phyloP scores from a whole-genome alignment of 1,140 invertebrate species.

The Pseudomyrmex pallidus region DNA sequence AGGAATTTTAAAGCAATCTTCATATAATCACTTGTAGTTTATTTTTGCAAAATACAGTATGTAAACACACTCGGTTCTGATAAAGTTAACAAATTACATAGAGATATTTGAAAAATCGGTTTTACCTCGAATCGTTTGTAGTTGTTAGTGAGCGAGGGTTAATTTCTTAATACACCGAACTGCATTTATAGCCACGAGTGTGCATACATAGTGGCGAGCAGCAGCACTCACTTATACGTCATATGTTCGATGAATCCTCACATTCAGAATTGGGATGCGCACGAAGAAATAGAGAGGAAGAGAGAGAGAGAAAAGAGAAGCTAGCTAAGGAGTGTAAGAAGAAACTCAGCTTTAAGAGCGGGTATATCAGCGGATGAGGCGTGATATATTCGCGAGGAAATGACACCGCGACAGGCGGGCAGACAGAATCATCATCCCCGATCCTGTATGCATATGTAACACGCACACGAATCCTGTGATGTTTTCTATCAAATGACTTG shows the following conservation, averaged over 20 bases:
- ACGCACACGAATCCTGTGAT: constrained; percentile 11
- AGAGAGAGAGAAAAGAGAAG: neutral
- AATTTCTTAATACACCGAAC: constrained; percentile 26
- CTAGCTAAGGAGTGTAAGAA: neutral
- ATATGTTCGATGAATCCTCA: constrained; percentile 47
- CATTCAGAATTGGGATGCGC: constrained; percentile 6
- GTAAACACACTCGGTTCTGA: too few relatives aligned
- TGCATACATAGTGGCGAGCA: constrained; percentile 25
- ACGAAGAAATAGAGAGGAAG: constrained; percentile 5
- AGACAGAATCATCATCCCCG: constrained; percentile 43
- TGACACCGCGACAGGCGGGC: neutral
- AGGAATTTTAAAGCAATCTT: too few relatives aligned
- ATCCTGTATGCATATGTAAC: constrained; percentile 49
- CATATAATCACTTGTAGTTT: too few relatives aligned
- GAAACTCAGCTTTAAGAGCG: neutral
- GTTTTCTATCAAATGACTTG: neutral
- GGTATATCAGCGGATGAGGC: neutral
- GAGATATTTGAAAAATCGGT: neutral
- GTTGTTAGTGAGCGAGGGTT: constrained; percentile 17
- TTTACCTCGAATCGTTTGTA: neutral
- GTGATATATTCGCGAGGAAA: neutral
- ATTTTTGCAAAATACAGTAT: too few relatives aligned
- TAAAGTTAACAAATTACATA: too few relatives aligned
- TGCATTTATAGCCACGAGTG: constrained; percentile 18
- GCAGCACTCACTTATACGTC: neutral